A percentile compares a stretch with the other conserved stretches of the same genome.
Evolutionary conservation across 2,797 vertebrate species (phyloP).

Genomic region (Brachymystax lenok): DNA sequence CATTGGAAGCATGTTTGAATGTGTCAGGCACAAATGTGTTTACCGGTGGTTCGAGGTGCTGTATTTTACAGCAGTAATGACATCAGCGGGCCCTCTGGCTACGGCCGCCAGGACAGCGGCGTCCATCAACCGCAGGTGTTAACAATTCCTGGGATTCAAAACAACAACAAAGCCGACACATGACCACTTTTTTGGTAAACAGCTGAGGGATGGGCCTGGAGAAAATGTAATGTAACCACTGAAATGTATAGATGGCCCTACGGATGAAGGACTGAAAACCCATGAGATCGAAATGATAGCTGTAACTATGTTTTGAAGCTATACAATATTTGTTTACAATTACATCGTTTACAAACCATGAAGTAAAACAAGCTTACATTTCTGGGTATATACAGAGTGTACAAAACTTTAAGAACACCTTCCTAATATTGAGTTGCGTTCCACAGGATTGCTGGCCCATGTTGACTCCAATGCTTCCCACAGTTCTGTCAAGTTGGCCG

Average conservation of each 20-base stretch:
- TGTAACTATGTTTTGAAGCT: no score
- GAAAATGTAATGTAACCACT: not conserved
- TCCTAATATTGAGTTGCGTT: no score
- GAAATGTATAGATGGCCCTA: not conserved
- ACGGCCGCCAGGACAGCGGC: not conserved
- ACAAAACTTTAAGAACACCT: no score
- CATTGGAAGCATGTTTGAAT: not conserved
- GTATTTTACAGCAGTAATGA: conserved; percentile 58
- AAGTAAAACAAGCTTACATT: no score
- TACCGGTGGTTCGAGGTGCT: conserved; percentile 30
- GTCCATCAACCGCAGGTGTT: conserved; percentile 1
- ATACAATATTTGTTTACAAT: no score
- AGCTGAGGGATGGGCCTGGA: not conserved
- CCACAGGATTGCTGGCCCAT: no score
- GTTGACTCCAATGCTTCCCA: no score
- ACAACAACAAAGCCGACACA: not conserved
- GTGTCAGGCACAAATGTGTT: not conserved
- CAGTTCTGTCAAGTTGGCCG: no score
- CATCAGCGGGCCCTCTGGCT: conserved; percentile 42
- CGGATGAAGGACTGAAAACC: not conserved
- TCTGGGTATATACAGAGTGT: no score
- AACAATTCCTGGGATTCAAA: not conserved
- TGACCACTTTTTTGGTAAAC: not conserved
- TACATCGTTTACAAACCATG: no score
- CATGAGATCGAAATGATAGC: not conserved